Conservation (phyloP, 2,113 vertebrate species). For the Carlito syrichta region DNA sequence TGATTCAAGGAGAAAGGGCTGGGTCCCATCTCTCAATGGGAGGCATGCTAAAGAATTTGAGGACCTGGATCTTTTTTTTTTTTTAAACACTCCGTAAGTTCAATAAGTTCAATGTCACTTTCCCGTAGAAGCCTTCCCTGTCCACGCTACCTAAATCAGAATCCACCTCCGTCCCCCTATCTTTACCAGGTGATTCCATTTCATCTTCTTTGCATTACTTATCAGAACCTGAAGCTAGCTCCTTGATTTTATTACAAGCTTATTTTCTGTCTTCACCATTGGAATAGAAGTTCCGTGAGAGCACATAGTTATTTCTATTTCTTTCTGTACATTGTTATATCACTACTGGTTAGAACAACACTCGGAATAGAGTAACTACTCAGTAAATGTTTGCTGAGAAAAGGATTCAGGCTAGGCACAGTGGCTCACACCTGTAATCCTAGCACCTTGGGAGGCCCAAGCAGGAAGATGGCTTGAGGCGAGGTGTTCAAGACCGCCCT, state of each 20-base stretch:
- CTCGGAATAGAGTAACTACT: background rate
- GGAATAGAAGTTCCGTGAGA: background rate
- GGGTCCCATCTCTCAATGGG: background rate
- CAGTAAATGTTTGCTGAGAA: background rate
- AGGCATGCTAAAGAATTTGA: background rate
- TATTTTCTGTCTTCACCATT: background rate
- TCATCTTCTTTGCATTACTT: background rate
- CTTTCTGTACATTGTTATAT: background rate
- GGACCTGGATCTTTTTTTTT: too few relatives aligned
- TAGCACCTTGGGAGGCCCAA: too few relatives aligned
- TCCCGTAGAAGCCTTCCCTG: background rate
- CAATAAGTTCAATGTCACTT: background rate
- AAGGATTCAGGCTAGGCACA: background rate
- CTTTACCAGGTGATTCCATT: background rate
- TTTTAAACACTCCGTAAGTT: background rate
- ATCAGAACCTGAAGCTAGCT: background rate
- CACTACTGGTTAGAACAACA: background rate
- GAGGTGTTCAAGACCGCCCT: too few relatives aligned
- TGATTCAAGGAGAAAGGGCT: background rate
- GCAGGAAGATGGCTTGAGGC: too few relatives aligned
- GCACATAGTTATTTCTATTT: background rate
- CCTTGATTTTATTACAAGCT: background rate
- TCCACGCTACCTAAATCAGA: background rate
- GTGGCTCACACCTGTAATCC: too few relatives aligned
- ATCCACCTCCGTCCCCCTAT: background rate